Evolutionary conservation across 1,140 invertebrate species (phyloP).

Genomic region (Bursaphelenchus mucronatus): DNA sequence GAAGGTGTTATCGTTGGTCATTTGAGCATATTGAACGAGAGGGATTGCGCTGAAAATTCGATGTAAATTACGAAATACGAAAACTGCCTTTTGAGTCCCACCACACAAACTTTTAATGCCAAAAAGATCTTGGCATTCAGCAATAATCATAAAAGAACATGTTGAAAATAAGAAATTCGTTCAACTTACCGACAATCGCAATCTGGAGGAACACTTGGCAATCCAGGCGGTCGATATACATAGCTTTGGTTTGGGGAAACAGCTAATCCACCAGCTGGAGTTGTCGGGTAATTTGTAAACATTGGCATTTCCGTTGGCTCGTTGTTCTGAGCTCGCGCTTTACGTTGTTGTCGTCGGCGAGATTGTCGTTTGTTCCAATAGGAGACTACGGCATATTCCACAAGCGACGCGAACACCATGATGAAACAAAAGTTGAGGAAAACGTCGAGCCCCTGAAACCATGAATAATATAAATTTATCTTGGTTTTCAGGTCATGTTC

Average conservation of each 20-base stretch:
- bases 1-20: constrained; percentile 22
- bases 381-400: constrained; percentile 61
- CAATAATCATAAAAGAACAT: neutral
- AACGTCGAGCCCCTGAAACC: constrained; percentile 52
- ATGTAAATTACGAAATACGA: no score
- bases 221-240: constrained; percentile 40
- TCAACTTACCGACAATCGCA: constrained; percentile 26
- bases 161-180: neutral
- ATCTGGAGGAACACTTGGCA: constrained; percentile 25
- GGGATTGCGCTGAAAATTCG: constrained; percentile 22
- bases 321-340: constrained; percentile 16
- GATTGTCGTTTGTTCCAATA: constrained; percentile 58
- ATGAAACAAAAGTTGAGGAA: constrained; percentile 61
- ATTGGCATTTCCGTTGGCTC: constrained; percentile 30
- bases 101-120: constrained; percentile 1
- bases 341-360: constrained; percentile 44
- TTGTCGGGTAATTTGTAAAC: constrained; percentile 53
- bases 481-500: no score
- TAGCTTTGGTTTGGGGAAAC: constrained; percentile 37
- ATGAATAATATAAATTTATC: no score
- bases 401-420: constrained; percentile 61
- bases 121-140: neutral
- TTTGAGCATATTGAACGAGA: constrained; percentile 26
- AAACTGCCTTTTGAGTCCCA: neutral
- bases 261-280: constrained; percentile 46